phyloP scores from a whole-genome alignment of 2,113 vertebrate species.

The Helogale parvula region DNA sequence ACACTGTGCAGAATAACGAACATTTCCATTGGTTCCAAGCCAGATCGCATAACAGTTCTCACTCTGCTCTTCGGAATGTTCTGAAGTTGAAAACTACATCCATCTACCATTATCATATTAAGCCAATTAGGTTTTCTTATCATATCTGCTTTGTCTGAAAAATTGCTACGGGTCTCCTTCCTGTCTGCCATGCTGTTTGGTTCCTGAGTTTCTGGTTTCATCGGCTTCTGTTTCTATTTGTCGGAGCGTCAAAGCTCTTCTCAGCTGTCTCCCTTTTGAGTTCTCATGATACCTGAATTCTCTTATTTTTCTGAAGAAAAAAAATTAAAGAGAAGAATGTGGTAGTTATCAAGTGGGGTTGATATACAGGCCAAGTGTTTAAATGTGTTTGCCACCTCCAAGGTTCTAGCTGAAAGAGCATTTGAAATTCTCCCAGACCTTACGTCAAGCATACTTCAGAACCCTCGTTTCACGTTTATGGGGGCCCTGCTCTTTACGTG shows the following conservation, averaged over 20 bases:
- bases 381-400: background rate
- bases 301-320: slow-evolving; percentile 63
- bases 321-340: background rate
- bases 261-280: slow-evolving; percentile 62
- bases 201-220: slow-evolving; percentile 72
- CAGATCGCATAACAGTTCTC: slow-evolving; percentile 55
- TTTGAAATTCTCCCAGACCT: background rate
- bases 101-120: slow-evolving; percentile 62
- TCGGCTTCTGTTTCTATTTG: slow-evolving; percentile 66
- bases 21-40: background rate
- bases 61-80: slow-evolving; percentile 62
- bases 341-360: background rate
- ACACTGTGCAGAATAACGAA: background rate
- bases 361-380: background rate
- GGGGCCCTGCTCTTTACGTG: background rate
- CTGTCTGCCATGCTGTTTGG: slow-evolving; percentile 67
- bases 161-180: slow-evolving; percentile 67
- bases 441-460: background rate
- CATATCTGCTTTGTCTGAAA: slow-evolving; percentile 74
- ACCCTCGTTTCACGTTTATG: background rate
- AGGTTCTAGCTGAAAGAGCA: background rate
- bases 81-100: slow-evolving; percentile 74
- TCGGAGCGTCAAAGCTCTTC: slow-evolving; percentile 74
- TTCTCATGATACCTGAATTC: slow-evolving; percentile 45
- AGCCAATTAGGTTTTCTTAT: slow-evolving; percentile 76